A percentile compares a stretch with the other conserved stretches of the same genome.
Conservation (phyloP, 2,113 vertebrate genomes). For the Halcyon malimbica region DNA sequence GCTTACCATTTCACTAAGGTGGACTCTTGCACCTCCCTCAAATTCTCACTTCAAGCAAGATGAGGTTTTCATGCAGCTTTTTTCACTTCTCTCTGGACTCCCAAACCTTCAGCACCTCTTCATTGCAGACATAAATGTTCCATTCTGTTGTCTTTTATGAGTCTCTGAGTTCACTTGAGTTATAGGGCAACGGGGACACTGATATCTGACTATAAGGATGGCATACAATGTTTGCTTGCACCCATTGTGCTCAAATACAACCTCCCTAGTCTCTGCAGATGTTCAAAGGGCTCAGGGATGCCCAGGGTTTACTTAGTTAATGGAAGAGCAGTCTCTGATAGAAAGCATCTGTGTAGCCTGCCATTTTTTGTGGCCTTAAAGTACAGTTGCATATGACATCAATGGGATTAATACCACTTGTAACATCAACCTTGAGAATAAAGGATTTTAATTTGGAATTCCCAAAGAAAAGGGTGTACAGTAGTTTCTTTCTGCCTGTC, state of each 20-base stretch:
- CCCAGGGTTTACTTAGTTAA: neutral
- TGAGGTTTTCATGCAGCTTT: neutral
- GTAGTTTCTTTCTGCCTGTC: slow-evolving; percentile 30
- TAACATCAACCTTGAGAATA: neutral
- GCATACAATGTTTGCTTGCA: neutral
- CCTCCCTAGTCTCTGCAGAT: neutral
- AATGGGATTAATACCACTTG: neutral
- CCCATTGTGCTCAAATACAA: neutral
- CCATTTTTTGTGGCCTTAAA: neutral
- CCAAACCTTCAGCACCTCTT: neutral
- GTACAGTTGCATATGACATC: neutral
- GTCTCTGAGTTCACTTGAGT: neutral
- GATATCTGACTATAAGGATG: neutral
- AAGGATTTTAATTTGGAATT: slow-evolving; percentile 32
- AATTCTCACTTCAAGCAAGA: neutral
- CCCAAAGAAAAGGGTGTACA: neutral
- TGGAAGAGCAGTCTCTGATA: neutral
- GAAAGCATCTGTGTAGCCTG: neutral
- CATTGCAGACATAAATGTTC: neutral
- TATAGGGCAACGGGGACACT: neutral
- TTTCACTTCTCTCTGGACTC: neutral
- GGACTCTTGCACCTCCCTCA: neutral
- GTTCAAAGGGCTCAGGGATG: neutral
- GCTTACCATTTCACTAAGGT: neutral
- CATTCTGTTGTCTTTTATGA: neutral